These are phyloP conservation scores for Gadopsis bispinosus DNA, from an alignment of 2,797 vertebrate genomes.

Conservation along the genomic window DNA sequence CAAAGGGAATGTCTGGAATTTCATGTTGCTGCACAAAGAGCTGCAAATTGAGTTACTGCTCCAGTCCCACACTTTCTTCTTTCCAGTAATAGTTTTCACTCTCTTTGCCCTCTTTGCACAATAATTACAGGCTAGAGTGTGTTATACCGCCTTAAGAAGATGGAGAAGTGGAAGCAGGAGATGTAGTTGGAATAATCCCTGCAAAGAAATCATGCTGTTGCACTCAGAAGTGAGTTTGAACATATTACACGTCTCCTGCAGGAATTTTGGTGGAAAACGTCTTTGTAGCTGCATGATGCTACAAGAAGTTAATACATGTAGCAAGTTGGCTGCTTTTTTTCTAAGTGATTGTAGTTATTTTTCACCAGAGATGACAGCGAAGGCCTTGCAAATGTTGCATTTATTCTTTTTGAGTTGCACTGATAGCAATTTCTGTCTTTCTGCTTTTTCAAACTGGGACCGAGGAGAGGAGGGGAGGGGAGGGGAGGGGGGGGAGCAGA, in stretches of 20 bases:
- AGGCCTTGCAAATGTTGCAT: conserved; percentile 26
- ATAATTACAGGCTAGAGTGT: conserved; percentile 33
- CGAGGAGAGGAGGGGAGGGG: no score
- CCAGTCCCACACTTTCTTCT: conserved; percentile 14
- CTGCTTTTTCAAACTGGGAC: conserved; percentile 56
- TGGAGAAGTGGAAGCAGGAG: conserved; percentile 10
- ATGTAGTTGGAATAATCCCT: background rate
- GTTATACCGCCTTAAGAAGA: background rate
- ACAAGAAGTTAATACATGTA: background rate
- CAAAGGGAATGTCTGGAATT: conserved; percentile 66
- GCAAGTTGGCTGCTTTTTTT: background rate
- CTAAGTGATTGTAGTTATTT: background rate
- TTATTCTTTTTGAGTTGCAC: conserved; percentile 47
- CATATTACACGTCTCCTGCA: background rate
- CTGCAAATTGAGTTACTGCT: conserved; percentile 46
- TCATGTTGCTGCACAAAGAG: conserved; percentile 48
- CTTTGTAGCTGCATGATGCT: background rate
- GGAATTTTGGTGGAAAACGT: background rate
- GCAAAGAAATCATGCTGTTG: background rate
- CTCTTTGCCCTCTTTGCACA: conserved; percentile 32
- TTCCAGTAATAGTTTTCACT: conserved; percentile 21
- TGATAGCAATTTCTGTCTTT: conserved; percentile 70
- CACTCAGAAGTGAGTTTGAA: conserved; percentile 4
- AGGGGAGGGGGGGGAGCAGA: background rate
- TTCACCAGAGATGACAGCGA: conserved; percentile 11